A percentile compares a stretch with the other conserved stretches of the same genome.
Evolutionary conservation across 2,113 vertebrate species (phyloP).

Genomic region (Artemisiospiza belli): DNA sequence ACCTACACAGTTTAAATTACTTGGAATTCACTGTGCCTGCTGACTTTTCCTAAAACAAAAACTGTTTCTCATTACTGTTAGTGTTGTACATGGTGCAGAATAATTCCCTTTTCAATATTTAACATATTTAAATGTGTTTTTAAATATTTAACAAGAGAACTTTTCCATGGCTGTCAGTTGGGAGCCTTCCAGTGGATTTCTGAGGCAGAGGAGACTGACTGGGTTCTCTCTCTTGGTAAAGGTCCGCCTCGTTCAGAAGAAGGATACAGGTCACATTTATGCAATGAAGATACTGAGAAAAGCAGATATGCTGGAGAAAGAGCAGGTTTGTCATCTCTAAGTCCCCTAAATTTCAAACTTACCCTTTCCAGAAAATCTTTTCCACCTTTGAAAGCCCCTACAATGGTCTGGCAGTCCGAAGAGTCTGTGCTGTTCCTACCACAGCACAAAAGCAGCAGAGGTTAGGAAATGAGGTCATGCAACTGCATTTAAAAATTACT

Average conservation of each 20-base stretch:
- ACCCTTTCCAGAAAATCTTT: background rate
- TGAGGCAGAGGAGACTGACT: background rate
- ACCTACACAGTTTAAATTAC: background rate
- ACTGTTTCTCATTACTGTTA: background rate
- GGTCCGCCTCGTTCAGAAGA: slow-evolving; percentile 98
- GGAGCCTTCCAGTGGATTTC: background rate
- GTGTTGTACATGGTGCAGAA: background rate
- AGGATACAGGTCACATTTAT: slow-evolving; percentile 98
- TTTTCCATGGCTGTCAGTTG: background rate
- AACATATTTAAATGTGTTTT: background rate
- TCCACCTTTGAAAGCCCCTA: background rate
- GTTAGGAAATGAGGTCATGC: background rate
- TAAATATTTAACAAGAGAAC: background rate
- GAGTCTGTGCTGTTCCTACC: background rate
- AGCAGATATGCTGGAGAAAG: slow-evolving; percentile 98
- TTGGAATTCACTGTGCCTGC: background rate
- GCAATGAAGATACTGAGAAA: slow-evolving; percentile 99
- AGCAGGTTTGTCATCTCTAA: slow-evolving; percentile 81
- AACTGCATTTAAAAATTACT: background rate
- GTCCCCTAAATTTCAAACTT: background rate
- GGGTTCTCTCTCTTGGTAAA: slow-evolving; percentile 42
- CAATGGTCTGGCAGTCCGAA: background rate
- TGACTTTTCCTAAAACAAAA: background rate
- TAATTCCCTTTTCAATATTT: background rate
- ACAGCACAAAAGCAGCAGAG: background rate